These are phyloP conservation scores for Champsocephalus gunnari DNA, from an alignment of 2,797 vertebrate species.

Conservation along the genomic window DNA sequence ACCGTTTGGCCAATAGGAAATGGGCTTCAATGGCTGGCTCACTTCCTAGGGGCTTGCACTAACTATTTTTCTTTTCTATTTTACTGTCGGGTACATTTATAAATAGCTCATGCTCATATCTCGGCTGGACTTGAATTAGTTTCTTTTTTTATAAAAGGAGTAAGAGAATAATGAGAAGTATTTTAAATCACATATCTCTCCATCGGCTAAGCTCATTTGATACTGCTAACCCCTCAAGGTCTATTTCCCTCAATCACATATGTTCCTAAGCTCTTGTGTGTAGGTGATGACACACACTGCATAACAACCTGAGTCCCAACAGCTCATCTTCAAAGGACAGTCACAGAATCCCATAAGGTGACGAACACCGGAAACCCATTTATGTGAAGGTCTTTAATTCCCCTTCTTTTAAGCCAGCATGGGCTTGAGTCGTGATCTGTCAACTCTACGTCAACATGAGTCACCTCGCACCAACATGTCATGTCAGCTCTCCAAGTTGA, in stretches of 20 bases:
- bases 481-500: constrained; percentile 16
- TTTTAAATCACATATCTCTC: neutral
- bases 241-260: constrained; percentile 10
- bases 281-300: constrained; percentile 41
- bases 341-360: constrained; percentile 20
- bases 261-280: constrained; percentile 20
- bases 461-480: constrained; percentile 22
- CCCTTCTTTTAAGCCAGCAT: neutral
- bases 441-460: neutral
- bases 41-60: too few relatives aligned
- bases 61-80: constrained; percentile 9
- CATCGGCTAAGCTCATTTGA: constrained; percentile 32
- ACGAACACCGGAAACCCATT: constrained; percentile 1
- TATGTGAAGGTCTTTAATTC: constrained; percentile 3
- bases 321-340: constrained; percentile 18
- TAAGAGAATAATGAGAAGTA: too few relatives aligned
- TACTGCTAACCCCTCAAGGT: neutral
- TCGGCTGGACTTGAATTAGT: constrained; percentile 7
- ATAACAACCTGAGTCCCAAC: constrained; percentile 13
- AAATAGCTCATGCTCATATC: constrained; percentile 9
- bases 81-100: constrained; percentile 22
- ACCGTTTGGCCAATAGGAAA: too few relatives aligned
- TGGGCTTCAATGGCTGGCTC: too few relatives aligned
- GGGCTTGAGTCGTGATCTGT: constrained; percentile 11
- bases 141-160: constrained; percentile 16